phyloP scores from a whole-genome alignment of 2,797 vertebrate species.

The Leucoraja ocellata region DNA sequence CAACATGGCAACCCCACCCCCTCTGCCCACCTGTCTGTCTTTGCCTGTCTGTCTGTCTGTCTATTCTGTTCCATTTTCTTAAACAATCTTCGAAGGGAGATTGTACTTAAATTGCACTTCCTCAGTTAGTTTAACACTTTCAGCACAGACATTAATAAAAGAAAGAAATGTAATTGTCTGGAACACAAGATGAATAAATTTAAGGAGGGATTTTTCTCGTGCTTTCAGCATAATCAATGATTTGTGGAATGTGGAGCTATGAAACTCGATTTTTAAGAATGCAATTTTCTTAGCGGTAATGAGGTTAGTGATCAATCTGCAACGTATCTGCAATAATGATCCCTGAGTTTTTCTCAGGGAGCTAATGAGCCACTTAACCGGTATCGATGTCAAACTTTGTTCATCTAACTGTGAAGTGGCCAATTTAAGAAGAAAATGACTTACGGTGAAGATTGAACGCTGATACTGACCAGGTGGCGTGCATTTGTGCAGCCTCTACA shows the following conservation, averaged over 20 bases:
- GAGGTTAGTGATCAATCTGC: neutral
- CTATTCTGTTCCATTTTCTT: no score
- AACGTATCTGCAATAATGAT: constrained; percentile 4
- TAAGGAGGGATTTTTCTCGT: neutral
- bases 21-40: no score
- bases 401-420: neutral
- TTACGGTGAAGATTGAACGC: neutral
- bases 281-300: neutral
- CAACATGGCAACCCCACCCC: no score
- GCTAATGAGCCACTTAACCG: constrained; percentile 15
- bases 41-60: no score
- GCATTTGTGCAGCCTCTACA: neutral
- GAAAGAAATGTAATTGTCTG: neutral
- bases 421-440: neutral
- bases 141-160: neutral
- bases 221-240: neutral
- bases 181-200: neutral
- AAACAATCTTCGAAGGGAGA: neutral
- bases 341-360: neutral
- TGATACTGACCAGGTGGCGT: no score
- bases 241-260: neutral
- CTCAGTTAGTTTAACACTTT: neutral
- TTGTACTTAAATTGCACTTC: neutral
- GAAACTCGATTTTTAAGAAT: neutral
- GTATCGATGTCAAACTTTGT: neutral